Evolutionary conservation across 2,797 vertebrate species (phyloP).

Genomic region (Diplodus sargus): DNA sequence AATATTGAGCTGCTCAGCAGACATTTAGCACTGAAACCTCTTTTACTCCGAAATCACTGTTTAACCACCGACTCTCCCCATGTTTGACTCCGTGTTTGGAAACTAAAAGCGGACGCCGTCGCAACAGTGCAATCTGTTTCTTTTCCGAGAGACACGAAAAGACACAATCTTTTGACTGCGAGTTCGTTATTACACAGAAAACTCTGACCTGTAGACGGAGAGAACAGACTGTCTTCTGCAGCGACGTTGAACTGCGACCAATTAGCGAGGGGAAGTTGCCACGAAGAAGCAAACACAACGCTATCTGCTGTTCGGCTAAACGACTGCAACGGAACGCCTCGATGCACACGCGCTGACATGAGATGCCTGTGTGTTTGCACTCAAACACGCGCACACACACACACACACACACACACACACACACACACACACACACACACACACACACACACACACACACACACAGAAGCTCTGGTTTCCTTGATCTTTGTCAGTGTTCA

Average conservation of each 20-base stretch:
- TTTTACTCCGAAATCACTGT: background rate
- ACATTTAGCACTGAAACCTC: background rate
- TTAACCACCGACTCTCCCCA: background rate
- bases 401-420: background rate
- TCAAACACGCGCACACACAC: background rate
- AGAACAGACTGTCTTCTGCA: conserved; percentile 44
- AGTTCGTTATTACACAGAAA: conserved; percentile 38
- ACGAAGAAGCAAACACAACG: conserved; percentile 49
- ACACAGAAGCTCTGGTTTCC: conserved; percentile 28
- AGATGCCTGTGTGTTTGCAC: background rate
- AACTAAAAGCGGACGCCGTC: conserved; percentile 25
- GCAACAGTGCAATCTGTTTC: conserved; percentile 28
- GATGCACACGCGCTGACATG: conserved; percentile 16
- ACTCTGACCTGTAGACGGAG: conserved; percentile 52
- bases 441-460: background rate
- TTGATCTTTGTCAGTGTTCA: conserved; percentile 40
- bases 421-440: background rate
- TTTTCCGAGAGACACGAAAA: conserved; percentile 3
- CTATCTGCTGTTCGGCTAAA: conserved; percentile 52
- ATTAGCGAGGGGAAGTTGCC: conserved; percentile 67
- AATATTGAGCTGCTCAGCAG: background rate
- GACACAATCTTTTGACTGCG: conserved; percentile 16
- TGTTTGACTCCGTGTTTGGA: background rate
- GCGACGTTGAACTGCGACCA: conserved; percentile 70
- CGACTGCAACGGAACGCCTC: conserved; percentile 49